Evolutionary conservation across 1,140 invertebrate genomes (phyloP).

Genomic region (Tribolium castaneum): DNA sequence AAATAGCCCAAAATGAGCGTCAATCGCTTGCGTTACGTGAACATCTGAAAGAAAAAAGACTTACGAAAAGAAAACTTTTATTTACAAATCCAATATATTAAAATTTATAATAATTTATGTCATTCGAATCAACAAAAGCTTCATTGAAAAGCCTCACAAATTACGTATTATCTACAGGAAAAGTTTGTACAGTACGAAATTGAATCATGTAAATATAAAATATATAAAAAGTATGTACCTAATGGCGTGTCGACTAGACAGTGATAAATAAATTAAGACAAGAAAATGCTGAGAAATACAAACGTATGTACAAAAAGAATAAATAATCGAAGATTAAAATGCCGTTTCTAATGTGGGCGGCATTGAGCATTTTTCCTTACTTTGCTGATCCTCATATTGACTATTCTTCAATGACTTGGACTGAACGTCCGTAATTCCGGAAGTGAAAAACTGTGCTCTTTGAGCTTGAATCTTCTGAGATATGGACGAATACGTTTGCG

Average conservation of each 20-base stretch:
- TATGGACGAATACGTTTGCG: conserved; percentile 63
- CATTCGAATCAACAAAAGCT: conserved; percentile 37
- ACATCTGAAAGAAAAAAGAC: background rate
- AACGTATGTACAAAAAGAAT: conserved; percentile 6
- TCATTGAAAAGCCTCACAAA: conserved; percentile 41
- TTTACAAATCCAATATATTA: conserved; percentile 49
- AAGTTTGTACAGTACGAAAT: conserved; percentile 43
- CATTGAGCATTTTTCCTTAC: conserved; percentile 52
- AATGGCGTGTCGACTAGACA: conserved; percentile 49
- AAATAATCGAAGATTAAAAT: conserved; percentile 9
- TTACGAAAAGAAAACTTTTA: conserved; percentile 45
- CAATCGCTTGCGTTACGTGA: no score
- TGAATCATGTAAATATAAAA: conserved; percentile 33
- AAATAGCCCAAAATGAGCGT: no score
- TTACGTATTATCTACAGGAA: conserved; percentile 42
- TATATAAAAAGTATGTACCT: conserved; percentile 20
- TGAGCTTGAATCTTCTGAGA: conserved; percentile 68
- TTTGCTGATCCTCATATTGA: conserved; percentile 38
- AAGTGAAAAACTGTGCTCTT: conserved; percentile 68
- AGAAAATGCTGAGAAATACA: conserved; percentile 28
- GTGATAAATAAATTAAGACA: conserved; percentile 42
- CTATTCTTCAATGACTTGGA: conserved; percentile 53
- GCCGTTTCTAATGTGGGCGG: conserved; percentile 70
- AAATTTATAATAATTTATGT: conserved; percentile 48
- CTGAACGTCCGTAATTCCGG: conserved; percentile 50